Evolutionary conservation across 2,888 invertebrate genomes (phyloP).

Genomic region (Pyrgus malvae): DNA sequence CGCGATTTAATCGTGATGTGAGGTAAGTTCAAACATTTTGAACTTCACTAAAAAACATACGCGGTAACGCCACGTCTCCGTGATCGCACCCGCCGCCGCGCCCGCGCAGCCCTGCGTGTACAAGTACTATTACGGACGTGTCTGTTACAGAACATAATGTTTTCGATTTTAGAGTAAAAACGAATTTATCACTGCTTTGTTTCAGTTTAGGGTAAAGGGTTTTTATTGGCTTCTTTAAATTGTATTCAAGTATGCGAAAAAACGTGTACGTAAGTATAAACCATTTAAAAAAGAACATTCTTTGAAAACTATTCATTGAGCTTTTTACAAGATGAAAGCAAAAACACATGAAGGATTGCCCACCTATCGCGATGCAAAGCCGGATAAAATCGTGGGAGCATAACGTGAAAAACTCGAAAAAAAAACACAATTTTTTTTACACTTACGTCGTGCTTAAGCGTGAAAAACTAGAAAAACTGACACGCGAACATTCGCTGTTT

Average conservation of each 20-base stretch:
- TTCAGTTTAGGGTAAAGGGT: constrained; percentile 7
- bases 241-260: neutral
- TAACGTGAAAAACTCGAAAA: constrained; percentile 10
- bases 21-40: too few relatives aligned
- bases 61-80: too few relatives aligned
- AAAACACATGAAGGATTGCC: neutral
- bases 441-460: constrained; percentile 19
- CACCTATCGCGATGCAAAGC: neutral
- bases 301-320: too few relatives aligned
- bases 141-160: constrained; percentile 19
- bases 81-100: too few relatives aligned
- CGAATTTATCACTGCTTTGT: constrained; percentile 19
- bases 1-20: too few relatives aligned
- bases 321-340: too few relatives aligned
- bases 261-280: neutral
- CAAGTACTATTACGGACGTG: constrained; percentile 20
- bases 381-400: constrained; percentile 11
- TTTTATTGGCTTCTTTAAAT: constrained; percentile 1
- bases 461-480: constrained; percentile 32
- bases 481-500: constrained; percentile 40
- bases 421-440: constrained; percentile 18
- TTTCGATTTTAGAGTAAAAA: constrained; percentile 24
- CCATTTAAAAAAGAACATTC: too few relatives aligned
- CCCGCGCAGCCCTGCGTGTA: too few relatives aligned
- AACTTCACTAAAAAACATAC: too few relatives aligned